Evolutionary conservation across 2,113 vertebrate species (phyloP).

Genomic region (Athene noctua): DNA sequence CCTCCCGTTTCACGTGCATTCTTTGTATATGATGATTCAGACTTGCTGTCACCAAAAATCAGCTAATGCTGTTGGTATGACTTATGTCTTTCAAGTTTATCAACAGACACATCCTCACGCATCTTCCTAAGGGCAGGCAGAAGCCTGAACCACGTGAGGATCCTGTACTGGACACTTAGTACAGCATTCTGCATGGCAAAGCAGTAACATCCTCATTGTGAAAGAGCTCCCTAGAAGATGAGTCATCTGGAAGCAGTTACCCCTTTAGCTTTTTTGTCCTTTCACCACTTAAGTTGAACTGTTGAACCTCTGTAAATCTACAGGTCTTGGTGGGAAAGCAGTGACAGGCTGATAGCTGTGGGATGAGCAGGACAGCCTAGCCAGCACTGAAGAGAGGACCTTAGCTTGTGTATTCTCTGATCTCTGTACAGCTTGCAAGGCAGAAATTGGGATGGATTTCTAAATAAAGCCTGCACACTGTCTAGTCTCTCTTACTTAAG

Average conservation of each 20-base stretch:
- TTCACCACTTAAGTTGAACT: neutral
- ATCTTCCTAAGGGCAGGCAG: neutral
- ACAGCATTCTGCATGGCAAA: neutral
- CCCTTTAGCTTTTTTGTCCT: neutral
- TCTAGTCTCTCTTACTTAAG: slow-evolving; percentile 2
- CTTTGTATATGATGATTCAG: neutral
- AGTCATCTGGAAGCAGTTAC: neutral
- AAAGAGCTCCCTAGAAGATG: neutral
- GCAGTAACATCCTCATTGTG: accelerated
- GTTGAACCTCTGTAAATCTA: neutral
- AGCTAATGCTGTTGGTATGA: neutral
- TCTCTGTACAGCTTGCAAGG: neutral
- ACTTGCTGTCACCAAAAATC: neutral
- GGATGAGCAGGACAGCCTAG: neutral
- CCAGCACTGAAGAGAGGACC: neutral
- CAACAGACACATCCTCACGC: neutral
- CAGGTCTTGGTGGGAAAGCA: neutral
- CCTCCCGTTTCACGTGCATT: neutral
- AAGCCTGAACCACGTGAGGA: neutral
- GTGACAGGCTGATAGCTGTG: neutral
- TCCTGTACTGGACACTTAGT: neutral
- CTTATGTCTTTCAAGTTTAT: neutral
- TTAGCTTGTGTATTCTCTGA: neutral
- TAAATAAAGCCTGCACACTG: slow-evolving; percentile 10
- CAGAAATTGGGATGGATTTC: slow-evolving; percentile 33